phyloP scores from a whole-genome alignment of 2,113 vertebrate species.

The Lanius ludovicianus region DNA sequence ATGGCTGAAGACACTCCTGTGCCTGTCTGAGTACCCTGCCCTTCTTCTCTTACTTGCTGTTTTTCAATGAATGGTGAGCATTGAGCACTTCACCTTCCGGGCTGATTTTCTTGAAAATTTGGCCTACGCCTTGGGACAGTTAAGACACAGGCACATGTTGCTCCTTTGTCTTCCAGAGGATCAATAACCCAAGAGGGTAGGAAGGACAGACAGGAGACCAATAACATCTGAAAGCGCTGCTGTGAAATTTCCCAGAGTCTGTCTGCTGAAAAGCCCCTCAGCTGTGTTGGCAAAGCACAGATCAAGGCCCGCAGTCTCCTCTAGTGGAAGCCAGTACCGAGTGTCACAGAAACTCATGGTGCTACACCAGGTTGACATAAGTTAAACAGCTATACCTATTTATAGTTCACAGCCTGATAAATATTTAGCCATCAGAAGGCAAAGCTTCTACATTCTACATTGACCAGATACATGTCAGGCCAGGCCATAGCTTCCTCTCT shows the following conservation, averaged over 20 bases:
- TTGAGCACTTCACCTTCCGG: neutral
- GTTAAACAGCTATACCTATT: neutral
- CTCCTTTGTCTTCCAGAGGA: neutral
- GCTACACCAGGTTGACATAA: neutral
- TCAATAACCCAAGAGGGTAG: neutral
- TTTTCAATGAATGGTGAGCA: neutral
- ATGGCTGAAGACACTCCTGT: neutral
- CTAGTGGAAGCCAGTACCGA: neutral
- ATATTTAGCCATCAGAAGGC: neutral
- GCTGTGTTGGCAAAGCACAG: neutral
- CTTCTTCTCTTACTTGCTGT: conserved; percentile 29
- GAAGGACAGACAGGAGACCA: neutral
- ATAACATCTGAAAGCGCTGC: neutral
- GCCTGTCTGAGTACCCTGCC: neutral
- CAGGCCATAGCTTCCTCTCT: neutral
- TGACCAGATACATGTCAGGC: neutral
- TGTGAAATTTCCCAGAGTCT: neutral
- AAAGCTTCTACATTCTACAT: neutral
- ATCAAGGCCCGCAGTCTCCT: neutral
- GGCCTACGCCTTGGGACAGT: neutral
- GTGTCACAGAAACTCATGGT: neutral
- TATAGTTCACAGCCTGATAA: neutral
- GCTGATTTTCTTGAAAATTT: neutral
- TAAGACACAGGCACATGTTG: neutral
- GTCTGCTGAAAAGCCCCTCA: neutral